phyloP scores from a whole-genome alignment of 2,113 vertebrate genomes.

The Acanthisitta chloris region DNA sequence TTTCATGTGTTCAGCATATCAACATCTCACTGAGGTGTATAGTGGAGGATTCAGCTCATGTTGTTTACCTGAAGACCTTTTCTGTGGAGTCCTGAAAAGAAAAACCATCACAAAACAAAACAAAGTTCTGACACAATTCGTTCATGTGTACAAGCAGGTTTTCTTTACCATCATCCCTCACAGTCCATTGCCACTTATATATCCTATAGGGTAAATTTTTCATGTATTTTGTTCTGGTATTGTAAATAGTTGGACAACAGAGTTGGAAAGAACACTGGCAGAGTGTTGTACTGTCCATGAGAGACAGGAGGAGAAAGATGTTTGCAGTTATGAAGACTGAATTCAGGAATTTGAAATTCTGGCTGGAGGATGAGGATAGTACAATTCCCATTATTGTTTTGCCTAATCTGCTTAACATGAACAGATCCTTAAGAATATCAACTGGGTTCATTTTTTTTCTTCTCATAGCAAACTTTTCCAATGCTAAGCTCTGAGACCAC shows the following conservation, averaged over 20 bases:
- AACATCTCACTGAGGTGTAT: neutral
- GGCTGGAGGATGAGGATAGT: neutral
- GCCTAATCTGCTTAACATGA: neutral
- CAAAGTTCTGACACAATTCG: neutral
- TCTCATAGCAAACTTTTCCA: neutral
- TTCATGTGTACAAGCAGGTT: neutral
- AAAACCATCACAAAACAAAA: neutral
- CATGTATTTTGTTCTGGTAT: neutral
- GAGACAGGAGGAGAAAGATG: neutral
- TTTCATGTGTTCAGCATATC: neutral
- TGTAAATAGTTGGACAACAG: neutral
- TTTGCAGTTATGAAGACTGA: neutral
- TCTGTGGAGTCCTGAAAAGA: neutral
- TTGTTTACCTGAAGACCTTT: neutral
- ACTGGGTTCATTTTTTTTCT: neutral
- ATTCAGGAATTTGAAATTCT: neutral
- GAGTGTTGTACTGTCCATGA: neutral
- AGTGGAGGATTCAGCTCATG: neutral
- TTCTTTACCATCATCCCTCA: neutral
- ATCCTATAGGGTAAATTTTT: neutral
- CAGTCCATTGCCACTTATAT: neutral
- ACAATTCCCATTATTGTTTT: neutral
- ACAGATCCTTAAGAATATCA: neutral
- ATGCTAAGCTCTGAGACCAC: neutral
- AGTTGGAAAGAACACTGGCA: neutral